Evolutionary conservation across 2,113 vertebrate genomes (phyloP), one percentile per base, ranked within the genome.

Genomic region (Cyrtonyx montezumae): DNA sequence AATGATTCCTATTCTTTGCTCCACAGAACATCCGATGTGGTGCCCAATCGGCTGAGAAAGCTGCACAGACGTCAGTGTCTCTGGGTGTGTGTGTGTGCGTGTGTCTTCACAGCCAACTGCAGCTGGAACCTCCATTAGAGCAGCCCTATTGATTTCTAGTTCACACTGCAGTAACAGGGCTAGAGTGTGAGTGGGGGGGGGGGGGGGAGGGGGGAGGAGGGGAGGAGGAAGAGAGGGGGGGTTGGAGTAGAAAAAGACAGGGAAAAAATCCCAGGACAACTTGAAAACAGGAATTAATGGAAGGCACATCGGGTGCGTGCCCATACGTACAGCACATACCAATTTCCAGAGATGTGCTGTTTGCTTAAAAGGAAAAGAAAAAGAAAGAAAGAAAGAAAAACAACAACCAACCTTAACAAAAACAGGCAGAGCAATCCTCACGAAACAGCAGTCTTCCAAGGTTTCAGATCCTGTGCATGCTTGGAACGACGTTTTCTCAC

Each of bases 11-110:
- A 90, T 97, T 97, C 98, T 98, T 96, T 97, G 97, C 98, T 98
- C 96, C 96, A 93, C 92, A 97, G 98, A 99, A 98, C 98, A 98
- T 98, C 98, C 98, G 97, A 98, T 98, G 96, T 95, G 94, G 94
- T 87, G 95, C 94, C 98, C 98, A 98, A 98, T 98, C 97, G 92
- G 98, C 97, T 81, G 94, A 90, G 92, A 91, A 98, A 91, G 97
- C 97, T 86, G 94, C 94, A 26, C 89, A 94, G 97, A 98, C 98
- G 98, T 99, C 98, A 98, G 88, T 92, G 94, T 79, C 81, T 43
- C 78, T n/a, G 63, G 28, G 66, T 13, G 88, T 43, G 80, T n/a
- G 63, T 5, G 69, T 13, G 79, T 6, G 73, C 6, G 77, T 9
- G 62, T 49, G 82, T 8, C 82, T 95, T 94, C 86, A 91, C 88